phyloP scores from a whole-genome alignment of 2,797 vertebrate genomes.

The Bothrops alternatus region DNA sequence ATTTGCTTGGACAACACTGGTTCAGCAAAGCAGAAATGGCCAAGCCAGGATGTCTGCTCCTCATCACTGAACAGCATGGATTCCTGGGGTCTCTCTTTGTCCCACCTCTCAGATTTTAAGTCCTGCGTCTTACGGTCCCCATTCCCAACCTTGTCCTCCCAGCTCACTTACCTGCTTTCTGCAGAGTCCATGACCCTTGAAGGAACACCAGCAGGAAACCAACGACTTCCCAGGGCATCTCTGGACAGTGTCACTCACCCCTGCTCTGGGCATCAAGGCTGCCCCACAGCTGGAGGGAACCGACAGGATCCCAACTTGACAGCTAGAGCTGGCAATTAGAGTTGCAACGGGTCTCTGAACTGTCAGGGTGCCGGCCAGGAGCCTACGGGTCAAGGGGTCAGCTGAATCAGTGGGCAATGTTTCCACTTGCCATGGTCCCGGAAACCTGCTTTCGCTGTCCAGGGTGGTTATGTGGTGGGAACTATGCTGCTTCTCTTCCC shows the following conservation, averaged over 20 bases:
- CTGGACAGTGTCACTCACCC: constrained; percentile 18
- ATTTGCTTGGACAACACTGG: neutral
- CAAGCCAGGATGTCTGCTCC: neutral
- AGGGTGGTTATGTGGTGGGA: neutral
- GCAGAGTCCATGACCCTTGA: constrained; percentile 7
- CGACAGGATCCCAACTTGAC: neutral
- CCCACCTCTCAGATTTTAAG: neutral
- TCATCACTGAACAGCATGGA: neutral
- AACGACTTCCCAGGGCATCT: constrained; percentile 25
- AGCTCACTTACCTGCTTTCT: constrained; percentile 23
- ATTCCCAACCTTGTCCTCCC: accelerated
- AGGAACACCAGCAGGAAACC: constrained; percentile 25
- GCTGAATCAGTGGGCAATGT: neutral
- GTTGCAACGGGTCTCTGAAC: neutral
- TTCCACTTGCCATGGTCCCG: neutral
- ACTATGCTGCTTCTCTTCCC: neutral
- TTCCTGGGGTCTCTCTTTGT: neutral
- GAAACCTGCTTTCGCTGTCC: neutral
- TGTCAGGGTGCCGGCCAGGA: neutral
- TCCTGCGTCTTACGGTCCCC: neutral
- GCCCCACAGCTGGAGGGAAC: constrained; percentile 4
- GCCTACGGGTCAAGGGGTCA: neutral
- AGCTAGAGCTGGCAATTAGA: neutral
- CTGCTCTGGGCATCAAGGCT: constrained; percentile 17
- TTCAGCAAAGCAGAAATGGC: neutral